Conservation (phyloP, 2,113 vertebrate species). For the Gallinago media region DNA sequence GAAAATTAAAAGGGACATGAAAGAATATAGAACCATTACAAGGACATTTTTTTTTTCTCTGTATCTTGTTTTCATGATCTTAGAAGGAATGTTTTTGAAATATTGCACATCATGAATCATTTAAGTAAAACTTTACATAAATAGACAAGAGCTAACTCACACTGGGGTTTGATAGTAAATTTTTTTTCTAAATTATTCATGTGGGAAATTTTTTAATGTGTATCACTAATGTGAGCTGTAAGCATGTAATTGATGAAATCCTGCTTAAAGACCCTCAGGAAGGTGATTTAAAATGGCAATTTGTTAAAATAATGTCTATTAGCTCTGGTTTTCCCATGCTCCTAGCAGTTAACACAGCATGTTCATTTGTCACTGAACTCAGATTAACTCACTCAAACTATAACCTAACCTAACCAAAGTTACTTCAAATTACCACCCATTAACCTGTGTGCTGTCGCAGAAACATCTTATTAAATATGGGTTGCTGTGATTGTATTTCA, state of each 20-base stretch:
- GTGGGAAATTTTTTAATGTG: slow-evolving; percentile 67
- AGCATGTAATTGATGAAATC: slow-evolving; percentile 73
- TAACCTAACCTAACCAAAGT: slow-evolving; percentile 64
- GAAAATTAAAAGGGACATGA: background rate
- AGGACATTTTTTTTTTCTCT: background rate
- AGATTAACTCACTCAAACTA: slow-evolving; percentile 64
- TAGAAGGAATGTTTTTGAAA: slow-evolving; percentile 18
- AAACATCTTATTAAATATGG: slow-evolving; percentile 9
- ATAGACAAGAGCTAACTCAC: slow-evolving; percentile 28
- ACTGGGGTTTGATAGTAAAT: background rate
- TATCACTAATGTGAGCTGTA: slow-evolving; percentile 70
- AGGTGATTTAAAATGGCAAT: slow-evolving; percentile 70
- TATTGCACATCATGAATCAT: background rate
- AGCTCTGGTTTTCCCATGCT: slow-evolving; percentile 64
- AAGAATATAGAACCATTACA: background rate
- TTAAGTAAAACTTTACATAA: slow-evolving; percentile 56
- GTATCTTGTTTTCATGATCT: background rate
- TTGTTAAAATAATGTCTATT: slow-evolving; percentile 75
- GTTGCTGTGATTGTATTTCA: background rate
- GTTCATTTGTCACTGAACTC: slow-evolving; percentile 69
- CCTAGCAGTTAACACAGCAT: slow-evolving; percentile 53
- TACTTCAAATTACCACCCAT: slow-evolving; percentile 36
- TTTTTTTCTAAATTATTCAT: slow-evolving; percentile 65
- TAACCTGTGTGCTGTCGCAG: slow-evolving; percentile 23
- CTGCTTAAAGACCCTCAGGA: slow-evolving; percentile 65